phyloP scores from a whole-genome alignment of 2,797 vertebrate genomes.

The Sus cebifrons region DNA sequence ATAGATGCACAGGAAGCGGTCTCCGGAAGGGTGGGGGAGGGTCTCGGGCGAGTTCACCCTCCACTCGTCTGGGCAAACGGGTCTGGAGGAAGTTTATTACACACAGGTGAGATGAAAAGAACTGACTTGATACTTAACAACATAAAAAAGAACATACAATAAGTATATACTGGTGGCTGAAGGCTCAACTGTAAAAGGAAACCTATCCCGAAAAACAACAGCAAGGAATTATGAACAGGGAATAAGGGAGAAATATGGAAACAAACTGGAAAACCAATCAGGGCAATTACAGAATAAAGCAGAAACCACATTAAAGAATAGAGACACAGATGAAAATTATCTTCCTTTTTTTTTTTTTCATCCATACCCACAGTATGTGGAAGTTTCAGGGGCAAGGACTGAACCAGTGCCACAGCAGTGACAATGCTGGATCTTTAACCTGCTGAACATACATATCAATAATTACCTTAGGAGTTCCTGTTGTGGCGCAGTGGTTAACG shows the following conservation, averaged over 20 bases:
- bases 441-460: no score
- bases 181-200: background rate
- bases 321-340: background rate
- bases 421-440: no score
- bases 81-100: background rate
- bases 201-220: background rate
- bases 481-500: no score
- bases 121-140: background rate
- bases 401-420: no score
- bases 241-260: background rate
- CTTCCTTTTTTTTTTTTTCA: no score
- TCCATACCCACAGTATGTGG: no score
- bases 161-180: background rate
- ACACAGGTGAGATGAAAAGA: background rate
- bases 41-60: background rate
- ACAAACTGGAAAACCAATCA: background rate
- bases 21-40: no score
- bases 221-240: background rate
- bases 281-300: background rate
- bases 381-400: no score
- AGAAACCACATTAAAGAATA: background rate
- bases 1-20: background rate
- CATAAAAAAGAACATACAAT: background rate
- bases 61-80: background rate
- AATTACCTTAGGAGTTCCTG: no score